Conservation (phyloP, 1,140 invertebrate species). For the Trichogramma pretiosum region DNA sequence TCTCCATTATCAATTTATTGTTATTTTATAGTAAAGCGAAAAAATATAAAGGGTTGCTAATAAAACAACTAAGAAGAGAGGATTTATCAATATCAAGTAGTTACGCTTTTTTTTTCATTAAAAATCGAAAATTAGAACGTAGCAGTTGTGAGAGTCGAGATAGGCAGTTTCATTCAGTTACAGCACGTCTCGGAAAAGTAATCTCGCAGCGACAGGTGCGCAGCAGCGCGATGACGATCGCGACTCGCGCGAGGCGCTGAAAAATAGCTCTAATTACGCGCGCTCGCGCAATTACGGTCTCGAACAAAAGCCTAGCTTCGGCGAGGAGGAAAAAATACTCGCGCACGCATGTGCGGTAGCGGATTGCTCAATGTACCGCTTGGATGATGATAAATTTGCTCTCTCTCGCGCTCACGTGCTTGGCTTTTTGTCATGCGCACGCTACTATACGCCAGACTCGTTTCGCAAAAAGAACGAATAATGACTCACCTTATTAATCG, state of each 20-base stretch:
- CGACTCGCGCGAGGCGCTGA: not conserved
- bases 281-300: not conserved
- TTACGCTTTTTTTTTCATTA: no score
- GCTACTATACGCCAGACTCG: not conserved
- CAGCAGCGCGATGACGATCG: no score
- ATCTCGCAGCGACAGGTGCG: constrained; percentile 5
- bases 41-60: no score
- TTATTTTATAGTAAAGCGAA: no score
- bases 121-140: no score
- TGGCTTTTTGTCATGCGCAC: constrained; percentile 4
- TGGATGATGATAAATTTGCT: not conserved
- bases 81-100: no score
- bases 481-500: constrained; percentile 41
- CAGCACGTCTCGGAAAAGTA: no score
- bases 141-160: no score
- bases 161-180: no score
- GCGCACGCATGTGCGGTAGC: constrained; percentile 7
- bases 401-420: not conserved
- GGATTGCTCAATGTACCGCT: not conserved
- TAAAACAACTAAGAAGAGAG: no score
- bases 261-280: constrained; percentile 1
- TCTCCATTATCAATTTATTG: no score
- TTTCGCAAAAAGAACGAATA: constrained; percentile 21
- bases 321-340: not conserved
- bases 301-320: not conserved